phyloP scores from a whole-genome alignment of 2,797 vertebrate species.

The Microhierax caerulescens region DNA sequence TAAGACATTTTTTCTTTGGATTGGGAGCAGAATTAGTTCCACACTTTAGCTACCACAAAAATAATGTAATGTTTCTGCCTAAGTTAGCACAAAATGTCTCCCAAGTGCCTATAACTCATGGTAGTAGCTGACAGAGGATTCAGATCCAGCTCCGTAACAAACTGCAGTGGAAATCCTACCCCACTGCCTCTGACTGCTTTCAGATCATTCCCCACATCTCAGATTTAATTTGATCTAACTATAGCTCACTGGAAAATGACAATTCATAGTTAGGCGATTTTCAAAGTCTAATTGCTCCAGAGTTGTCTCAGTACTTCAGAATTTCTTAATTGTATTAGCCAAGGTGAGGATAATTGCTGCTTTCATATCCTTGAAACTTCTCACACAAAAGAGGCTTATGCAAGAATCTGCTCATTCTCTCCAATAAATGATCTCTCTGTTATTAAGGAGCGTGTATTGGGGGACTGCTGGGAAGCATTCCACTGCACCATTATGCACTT shows the following conservation, averaged over 20 bases:
- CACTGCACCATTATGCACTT: constrained; percentile 33
- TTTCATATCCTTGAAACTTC: constrained; percentile 54
- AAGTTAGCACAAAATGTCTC: neutral
- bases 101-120: neutral
- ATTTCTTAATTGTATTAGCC: constrained; percentile 67
- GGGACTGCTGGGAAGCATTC: constrained; percentile 56
- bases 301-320: constrained; percentile 38
- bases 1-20: neutral
- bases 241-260: constrained; percentile 23
- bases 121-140: neutral
- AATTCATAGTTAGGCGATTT: constrained; percentile 33
- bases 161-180: neutral
- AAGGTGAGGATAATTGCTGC: constrained; percentile 65
- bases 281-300: constrained; percentile 50
- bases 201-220: neutral
- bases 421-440: constrained; percentile 59
- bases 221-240: constrained; percentile 3
- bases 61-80: neutral
- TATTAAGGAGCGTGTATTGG: constrained; percentile 44
- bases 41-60: neutral
- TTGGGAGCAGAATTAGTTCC: neutral
- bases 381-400: constrained; percentile 63
- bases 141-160: neutral
- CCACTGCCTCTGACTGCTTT: neutral
- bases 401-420: constrained; percentile 55